Base-by-base conservation (phyloP, 2,113 vertebrate species). In the Haemorhous mexicanus region DNA sequence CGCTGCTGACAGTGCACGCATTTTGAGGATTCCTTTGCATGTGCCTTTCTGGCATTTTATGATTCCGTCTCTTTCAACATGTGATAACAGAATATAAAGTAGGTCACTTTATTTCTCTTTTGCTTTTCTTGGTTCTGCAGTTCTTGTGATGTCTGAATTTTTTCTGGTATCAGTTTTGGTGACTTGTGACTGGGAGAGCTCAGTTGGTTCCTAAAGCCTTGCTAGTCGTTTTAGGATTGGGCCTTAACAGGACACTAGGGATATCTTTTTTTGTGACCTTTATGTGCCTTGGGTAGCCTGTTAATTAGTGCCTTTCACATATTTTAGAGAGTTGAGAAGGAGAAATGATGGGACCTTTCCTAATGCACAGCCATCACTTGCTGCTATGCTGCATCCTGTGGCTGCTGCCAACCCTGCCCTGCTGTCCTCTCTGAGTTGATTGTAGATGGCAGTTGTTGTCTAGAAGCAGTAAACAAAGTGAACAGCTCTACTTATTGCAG, bases 391-490 rank as follows among this genome's bases (percentile, higher is more conserved):
- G 74, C 18, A 11, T 93, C 43, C 33, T 62, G 50, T 95, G 78
- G 39, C 94, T 88, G 89, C 90, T 84, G 75, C 92, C 82, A 80
- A 46, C 44, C 75, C 59, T 95, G 64, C 67, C 76, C 72, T 85
- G 44, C 85, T 80, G 73, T 58, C 76, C 72, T 32, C 7, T 63
- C 66, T 4, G 50, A 85, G 75, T 2, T 94, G 91, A 96, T 93
- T 80, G 78, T 77, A 52, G 59, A 59, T 95, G 96, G 82, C 95
- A 94, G 93, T 79, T 91, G 68, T 77, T 73, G 16, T 83, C 81
- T 87, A 85, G 50, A 83, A 83, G 43, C 91, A 88, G 91, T 90
- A 94, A 94, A 85, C 78, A 87, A 86, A 90, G 82, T 74, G 82
- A 95, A 85, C 87, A 91, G 87, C 75, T 91, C 84, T 69, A 47